Evolutionary conservation across 2,797 vertebrate genomes (phyloP).

Genomic region (Atherinosoma microstoma): DNA sequence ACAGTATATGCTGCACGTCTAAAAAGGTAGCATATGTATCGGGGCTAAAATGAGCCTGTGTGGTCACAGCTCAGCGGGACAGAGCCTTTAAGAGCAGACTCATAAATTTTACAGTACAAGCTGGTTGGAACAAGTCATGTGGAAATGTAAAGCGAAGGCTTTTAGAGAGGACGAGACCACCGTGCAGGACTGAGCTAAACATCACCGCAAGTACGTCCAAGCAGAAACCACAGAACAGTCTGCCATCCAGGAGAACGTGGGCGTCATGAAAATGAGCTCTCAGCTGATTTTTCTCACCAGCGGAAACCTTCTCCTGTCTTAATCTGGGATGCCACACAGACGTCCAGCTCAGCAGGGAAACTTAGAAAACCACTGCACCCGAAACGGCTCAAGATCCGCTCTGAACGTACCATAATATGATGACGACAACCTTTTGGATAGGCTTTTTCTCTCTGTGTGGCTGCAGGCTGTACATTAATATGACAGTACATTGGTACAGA

Average conservation of each 20-base stretch:
- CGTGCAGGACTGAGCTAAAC: conserved; percentile 56
- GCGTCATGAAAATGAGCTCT: conserved; percentile 21
- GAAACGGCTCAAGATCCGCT: background rate
- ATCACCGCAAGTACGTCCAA: conserved; percentile 23
- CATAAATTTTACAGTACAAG: conserved; percentile 82
- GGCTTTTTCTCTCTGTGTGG: background rate
- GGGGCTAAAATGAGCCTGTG: conserved; percentile 49
- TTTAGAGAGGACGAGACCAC: conserved; percentile 55
- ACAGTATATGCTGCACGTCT: conserved; percentile 36
- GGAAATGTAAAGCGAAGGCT: conserved; percentile 71
- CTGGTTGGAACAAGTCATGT: conserved; percentile 64
- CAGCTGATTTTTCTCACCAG: background rate
- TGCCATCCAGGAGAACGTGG: background rate
- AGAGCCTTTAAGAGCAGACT: conserved; percentile 74
- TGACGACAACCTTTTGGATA: background rate
- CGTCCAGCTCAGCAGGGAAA: background rate
- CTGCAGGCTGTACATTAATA: conserved; percentile 15
- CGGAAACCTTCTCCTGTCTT: background rate
- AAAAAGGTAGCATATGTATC: conserved; percentile 60
- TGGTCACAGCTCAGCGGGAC: conserved; percentile 66
- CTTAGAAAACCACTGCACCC: background rate
- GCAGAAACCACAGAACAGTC: conserved; percentile 24
- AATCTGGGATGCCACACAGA: conserved; percentile 4
- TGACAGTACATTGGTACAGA: conserved; percentile 7
- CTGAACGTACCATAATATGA: background rate